These are phyloP conservation scores for Aldabrachelys gigantea DNA, from an alignment of 2,113 vertebrate species.

Conservation along the genomic window DNA sequence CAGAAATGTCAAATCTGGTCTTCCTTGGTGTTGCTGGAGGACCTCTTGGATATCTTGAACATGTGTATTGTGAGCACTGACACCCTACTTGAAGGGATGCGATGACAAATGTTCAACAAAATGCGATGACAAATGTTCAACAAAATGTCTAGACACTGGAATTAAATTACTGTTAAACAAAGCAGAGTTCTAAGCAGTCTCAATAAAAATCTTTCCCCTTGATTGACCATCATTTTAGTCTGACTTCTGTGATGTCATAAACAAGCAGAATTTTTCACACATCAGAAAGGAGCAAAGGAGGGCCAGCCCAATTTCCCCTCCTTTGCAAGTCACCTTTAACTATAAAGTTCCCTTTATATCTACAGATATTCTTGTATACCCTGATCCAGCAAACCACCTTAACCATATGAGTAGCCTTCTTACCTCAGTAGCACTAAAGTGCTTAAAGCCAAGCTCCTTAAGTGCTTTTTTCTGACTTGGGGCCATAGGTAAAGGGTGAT, in stretches of 20 bases:
- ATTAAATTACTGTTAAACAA: rapidly evolving
- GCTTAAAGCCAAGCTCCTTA: not conserved
- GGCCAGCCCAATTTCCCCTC: not conserved
- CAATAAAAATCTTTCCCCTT: not conserved
- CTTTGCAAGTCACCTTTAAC: not conserved
- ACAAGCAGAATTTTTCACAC: not conserved
- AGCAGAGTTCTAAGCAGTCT: not conserved
- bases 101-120: not conserved
- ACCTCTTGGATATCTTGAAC: not conserved
- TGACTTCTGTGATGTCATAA: not conserved
- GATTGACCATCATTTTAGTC: not conserved
- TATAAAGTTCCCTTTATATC: not conserved
- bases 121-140: no score
- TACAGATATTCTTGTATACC: not conserved
- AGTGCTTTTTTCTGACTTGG: not conserved
- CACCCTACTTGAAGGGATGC: rapidly evolving
- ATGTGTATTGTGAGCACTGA: not conserved
- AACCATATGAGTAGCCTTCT: not conserved
- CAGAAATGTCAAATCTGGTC: not conserved
- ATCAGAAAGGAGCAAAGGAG: not conserved
- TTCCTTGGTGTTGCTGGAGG: not conserved
- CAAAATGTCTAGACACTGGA: rapidly evolving
- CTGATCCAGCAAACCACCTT: not conserved
- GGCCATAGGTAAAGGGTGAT: not conserved
- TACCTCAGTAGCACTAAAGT: not conserved